Base-by-base conservation (phyloP, 2,113 vertebrate genomes). In the Sclerurus mexicanus region DNA sequence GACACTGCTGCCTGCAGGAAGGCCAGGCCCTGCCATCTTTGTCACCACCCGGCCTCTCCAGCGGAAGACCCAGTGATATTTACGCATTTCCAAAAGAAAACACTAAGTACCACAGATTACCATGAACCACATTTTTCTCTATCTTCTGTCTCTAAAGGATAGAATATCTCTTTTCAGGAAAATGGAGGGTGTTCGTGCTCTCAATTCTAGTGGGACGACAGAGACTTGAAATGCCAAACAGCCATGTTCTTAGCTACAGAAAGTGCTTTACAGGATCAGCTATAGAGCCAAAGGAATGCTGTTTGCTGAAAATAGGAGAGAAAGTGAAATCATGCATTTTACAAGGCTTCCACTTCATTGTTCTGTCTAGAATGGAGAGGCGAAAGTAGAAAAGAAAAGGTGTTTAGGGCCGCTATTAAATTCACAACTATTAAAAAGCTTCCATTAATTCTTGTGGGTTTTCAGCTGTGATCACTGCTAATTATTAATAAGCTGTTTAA, bases 401-500 rank as follows among this genome's bases (percentile, higher is more conserved):
- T 87, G 60, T 89, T 92, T 49, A 85, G 62, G 93, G 67, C 22
- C n/a, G 12, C 68, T 89, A 75, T 62, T 93, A 87, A 95, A 89
- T 53, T 89, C 16, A 69, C 0, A 0, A 37, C 53, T 85, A 79
- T 60, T 94, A 85, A 94, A 91, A 91, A 47, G 58, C n/a, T 87
- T 95, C 82, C 9, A 63, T 53, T 86, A 52, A 72, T 91, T 90
- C 78, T 89, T 85, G 42, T 25, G 85, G 74, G 19, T 76, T 94
- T 96, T 75, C 66, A 79, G 62, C 62, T 87, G 24, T 67, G 95
- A 90, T 79, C 69, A 85, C 39, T 68, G 58, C 58, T 96, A 93
- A 95, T 90, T 60, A 91, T 37, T 53, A 94, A 81, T 78, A 92
- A 94, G 75, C 58, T 73, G 58, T 58, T 95, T 85, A 91, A 95